Evolutionary conservation across 2,113 vertebrate species (phyloP), one percentile per base, ranked within the genome.

Genomic region (Entelurus aequoreus): DNA sequence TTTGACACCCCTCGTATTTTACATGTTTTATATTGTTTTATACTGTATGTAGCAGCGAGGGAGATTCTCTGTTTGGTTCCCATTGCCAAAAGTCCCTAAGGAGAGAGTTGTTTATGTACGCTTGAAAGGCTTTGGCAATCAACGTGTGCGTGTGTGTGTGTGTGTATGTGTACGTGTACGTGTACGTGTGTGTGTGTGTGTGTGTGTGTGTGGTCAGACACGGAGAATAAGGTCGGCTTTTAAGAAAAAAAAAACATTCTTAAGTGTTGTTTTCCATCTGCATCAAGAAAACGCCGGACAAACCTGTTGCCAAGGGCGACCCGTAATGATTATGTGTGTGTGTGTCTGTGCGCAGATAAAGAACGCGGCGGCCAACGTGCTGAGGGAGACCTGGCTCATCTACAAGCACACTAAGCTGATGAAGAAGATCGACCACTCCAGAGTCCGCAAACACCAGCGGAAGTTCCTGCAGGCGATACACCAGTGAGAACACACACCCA

Each of bases 391-490:
- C 0, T 99, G 97, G 97, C 92, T 99, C 7, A 99, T 99, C 90
- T 98, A 99, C 72, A 98, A 98, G 84, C 94, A 98, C 91, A 99
- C 97, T 52, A 98, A 98, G 81, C 87, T 99, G 84, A 88, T 92
- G 65, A 98, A 97, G 90, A 99, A 96, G 90, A 96, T 97, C 0
- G 95, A 99, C 89, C 97, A 99, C 0, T 95, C 94, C 68, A 94
- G 94, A 74, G 96, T 99, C 74, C 90, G 97, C 84, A 98, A 96
- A 63, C 97, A 99, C 78, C 97, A 99, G 91, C 88, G 97, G 75
- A 98, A 98, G 74, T 99, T 99, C 78, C 93, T 99, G 19, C 97
- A 99, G 85, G 97, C 97, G 56, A 99, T 99, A 76, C 96, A 99
- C 84, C 96, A 98, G 96, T 99, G 88, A 96, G 95, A 48, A 5